Evolutionary conservation across 2,888 invertebrate species (phyloP), one percentile per base, ranked within the genome.

Genomic region (Loripinus fragilis): DNA sequence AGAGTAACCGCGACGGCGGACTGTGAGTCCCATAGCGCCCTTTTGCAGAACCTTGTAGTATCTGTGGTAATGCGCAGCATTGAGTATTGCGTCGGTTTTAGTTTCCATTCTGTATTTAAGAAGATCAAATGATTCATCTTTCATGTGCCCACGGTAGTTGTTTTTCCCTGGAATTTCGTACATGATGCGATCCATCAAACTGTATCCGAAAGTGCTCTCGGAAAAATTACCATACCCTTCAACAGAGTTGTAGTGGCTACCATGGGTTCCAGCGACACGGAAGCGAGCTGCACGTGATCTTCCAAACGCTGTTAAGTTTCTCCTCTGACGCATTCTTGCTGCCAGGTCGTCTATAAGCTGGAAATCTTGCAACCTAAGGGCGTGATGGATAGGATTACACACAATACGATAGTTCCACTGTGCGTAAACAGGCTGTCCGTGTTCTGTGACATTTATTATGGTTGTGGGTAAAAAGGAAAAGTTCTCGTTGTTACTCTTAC

Each of bases 391-490:
- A 35, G 88, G 88, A 71, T 89, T 88, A 67, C 88, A 89, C 2
- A 86, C 38, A 20, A 89, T 89, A 65, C 87, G 74, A 85, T 89
- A 89, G 72, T 89, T 90, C 89, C 89, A 90, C 60, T 90, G 89
- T 1, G 89, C 88, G 33, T 81, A 87, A 7, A 85, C 76, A 0
- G 87, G 83, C 23, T 70, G 71, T 0, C 86, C 86, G 42, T 82
- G 78, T n/a, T 55, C 73, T 0, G 76, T 76, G 0, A 77, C 73
- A 28, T 77, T 77, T 25, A 72, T 30, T 41, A 91, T 88, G 1
- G 86, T 88, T n/a, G 87, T 89, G 2, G 91, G 91, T 0, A 91
- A 85, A 74, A 83, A 90, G n/a, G 90, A 88, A 73, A 79, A 85
- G 72, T 91, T 90, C 71, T 91, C 91, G 15, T 72, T 55, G 33